Evolutionary conservation across 1,140 invertebrate species (phyloP), one percentile per base, ranked within the genome.

Genomic region (Arion vulgaris): DNA sequence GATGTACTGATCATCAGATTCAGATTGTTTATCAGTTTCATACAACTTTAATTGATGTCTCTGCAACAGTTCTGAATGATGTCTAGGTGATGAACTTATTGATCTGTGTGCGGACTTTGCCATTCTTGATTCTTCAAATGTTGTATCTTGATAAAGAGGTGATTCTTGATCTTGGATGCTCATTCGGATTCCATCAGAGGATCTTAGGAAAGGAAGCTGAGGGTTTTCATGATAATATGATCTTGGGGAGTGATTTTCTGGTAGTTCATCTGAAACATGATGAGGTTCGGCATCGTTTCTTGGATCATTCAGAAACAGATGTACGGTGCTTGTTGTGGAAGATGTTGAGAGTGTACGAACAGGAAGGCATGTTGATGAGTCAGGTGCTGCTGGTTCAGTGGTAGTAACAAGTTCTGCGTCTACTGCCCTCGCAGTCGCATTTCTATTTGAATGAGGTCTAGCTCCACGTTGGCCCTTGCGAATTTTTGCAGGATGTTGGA

Each of bases 381-480:
- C 62, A 13, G 62, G 62, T 4, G 53, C 23, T 15, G 28, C 28
- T 28, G 28, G 7, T 66, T 28, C 62, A 5, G n/a, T 32, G 11
- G 62, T 32, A 2, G 28, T 13, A 15, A n/a, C n/a, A n/a, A 23
- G n/a, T 32, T 66, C n/a, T 32, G n/a, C 17, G 7, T 66, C 62
- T 66, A 7, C n/a, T 66, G n/a, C 62, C 62, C 62, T 32, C 0
- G n/a, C 11, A 2, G 62, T 28, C 19, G 17, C 28, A 13, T 1
- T 32, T 32, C 79, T 79, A 39, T 71, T 85, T 39, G 26, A 85
- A 72, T 90, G 90, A 2, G 90, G 90, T 83, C 87, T 88, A 0
- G 90, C 90, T 7, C 90, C 90, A 71, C 90, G 81, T 81, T 90
- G 90, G 39, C 90, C 90, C 82, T 88, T 90, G 71, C 90, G 88